Evolutionary conservation across 1,140 invertebrate species (phyloP), one percentile per base, ranked within the genome.

Genomic region (Drosophila fuyamai): DNA sequence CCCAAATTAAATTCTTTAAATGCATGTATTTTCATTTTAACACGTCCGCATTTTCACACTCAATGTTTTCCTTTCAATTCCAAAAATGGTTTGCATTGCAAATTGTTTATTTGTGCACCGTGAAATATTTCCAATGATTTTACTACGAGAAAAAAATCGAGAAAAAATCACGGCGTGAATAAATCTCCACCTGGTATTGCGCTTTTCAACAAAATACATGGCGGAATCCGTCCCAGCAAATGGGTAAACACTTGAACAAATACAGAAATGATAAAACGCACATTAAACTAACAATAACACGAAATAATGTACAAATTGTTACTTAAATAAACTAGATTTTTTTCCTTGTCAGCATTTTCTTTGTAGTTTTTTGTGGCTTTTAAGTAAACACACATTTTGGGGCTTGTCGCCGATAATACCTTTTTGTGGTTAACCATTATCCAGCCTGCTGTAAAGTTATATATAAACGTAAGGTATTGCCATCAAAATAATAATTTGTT

Each of bases 221-320:
- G 60, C 13, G 36, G 27, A 32, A 63, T 14, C 9, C 27, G 55
- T 59, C 44, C 35, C 50, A 47, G 41, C 66, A 36, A 27, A 38
- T 62, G 56, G 41, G 75, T 78, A 65, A 82, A 68, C 68, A 85
- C 59, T 76, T 68, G 38, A 63, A 79, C 54, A 73, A 68, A 81
- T 40, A 60, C 40, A 48, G 66, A 73, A 71, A 61, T 86, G 68
- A 76, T 76, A 76, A 76, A 76, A 76, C 67, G 65, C 75, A 86
- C 68, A 66, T 77, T 74, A 60, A 67, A 44, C 79, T 36, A 79
- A 82, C 61, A 85, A 86, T 81, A 85, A 78, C 50, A 81, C 38
- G 36, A 58, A 76, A 77, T 65, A 62, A 62, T 71, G 44, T 63
- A 71, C 59, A 71, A 67, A 86, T 81, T 75, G 65, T 59, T 74